Conservation (phyloP, 2,888 invertebrate genomes). For the Cheilosia variabilis region DNA sequence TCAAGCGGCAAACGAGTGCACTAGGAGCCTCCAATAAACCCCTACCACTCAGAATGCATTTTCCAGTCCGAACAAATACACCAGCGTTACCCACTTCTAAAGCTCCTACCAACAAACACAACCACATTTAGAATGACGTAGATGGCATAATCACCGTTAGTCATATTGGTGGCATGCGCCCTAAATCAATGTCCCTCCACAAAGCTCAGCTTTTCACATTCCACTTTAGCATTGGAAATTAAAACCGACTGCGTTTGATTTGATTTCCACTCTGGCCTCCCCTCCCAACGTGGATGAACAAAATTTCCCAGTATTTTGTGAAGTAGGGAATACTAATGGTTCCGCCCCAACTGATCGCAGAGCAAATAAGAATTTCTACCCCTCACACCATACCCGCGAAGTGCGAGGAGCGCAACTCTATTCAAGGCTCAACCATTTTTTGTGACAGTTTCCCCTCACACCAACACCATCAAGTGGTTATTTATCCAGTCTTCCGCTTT, state of each 20-base stretch:
- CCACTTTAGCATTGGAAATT: slow-evolving; percentile 14
- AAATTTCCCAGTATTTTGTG: slow-evolving; percentile 64
- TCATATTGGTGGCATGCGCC: slow-evolving; percentile 70
- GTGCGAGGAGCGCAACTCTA: slow-evolving; percentile 51
- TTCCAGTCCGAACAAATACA: slow-evolving; percentile 35
- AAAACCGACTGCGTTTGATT: neutral
- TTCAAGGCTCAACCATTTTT: neutral
- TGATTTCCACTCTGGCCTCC: neutral
- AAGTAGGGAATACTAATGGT: slow-evolving; percentile 39
- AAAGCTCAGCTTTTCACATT: slow-evolving; percentile 50
- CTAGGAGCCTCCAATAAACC: slow-evolving; percentile 30
- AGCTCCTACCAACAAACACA: slow-evolving; percentile 44
- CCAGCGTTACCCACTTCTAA: slow-evolving; percentile 17
- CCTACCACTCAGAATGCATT: slow-evolving; percentile 29
- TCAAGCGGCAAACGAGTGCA: slow-evolving; percentile 72
- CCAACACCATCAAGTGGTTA: slow-evolving; percentile 26
- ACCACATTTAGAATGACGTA: slow-evolving; percentile 33
- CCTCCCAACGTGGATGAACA: neutral
- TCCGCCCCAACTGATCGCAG: slow-evolving; percentile 72
- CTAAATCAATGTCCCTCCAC: slow-evolving; percentile 68
- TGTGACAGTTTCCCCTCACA: slow-evolving; percentile 48
- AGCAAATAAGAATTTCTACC: slow-evolving; percentile 50
- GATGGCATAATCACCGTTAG: slow-evolving; percentile 25
- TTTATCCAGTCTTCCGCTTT: slow-evolving; percentile 48
- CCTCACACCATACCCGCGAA: neutral